These are phyloP conservation scores for Trematocara macrostoma DNA, from an alignment of 2,113 vertebrate genomes.

Conservation along the genomic window DNA sequence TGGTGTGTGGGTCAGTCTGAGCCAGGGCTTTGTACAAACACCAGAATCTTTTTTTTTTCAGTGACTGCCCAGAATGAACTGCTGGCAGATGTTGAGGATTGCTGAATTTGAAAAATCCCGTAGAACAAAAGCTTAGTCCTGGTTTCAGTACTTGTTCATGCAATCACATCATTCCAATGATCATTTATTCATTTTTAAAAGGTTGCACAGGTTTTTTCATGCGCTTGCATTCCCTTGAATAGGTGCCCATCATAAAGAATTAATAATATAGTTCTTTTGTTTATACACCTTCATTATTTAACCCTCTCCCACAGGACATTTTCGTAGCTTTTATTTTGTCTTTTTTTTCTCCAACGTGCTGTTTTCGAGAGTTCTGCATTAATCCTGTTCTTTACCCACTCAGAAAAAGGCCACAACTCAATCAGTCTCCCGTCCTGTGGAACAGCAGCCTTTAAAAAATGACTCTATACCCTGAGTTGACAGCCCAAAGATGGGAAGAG, in stretches of 20 bases:
- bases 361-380: constrained; percentile 57
- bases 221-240: not conserved
- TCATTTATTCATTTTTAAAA: constrained; percentile 5
- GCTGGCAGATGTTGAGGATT: not conserved
- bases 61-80: not conserved
- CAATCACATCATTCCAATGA: not conserved
- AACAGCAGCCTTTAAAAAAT: constrained; percentile 65
- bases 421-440: constrained; percentile 66
- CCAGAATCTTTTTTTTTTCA: not conserved
- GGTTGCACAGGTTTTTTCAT: not conserved
- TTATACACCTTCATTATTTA: constrained; percentile 55
- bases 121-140: not conserved
- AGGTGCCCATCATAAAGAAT: not conserved
- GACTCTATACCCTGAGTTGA: constrained; percentile 54
- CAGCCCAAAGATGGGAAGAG: constrained; percentile 51
- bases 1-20: not conserved
- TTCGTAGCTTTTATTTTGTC: not conserved
- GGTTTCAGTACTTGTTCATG: not conserved
- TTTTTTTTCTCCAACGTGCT: not conserved
- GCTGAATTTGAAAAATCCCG: not conserved
- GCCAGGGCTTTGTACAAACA: not conserved
- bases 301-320: constrained; percentile 12
- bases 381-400: constrained; percentile 72
- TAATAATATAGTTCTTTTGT: constrained; percentile 15
- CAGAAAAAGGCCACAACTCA: constrained; percentile 73